Conservation (phyloP, 2,113 vertebrate genomes). For the Meriones unguiculatus region DNA sequence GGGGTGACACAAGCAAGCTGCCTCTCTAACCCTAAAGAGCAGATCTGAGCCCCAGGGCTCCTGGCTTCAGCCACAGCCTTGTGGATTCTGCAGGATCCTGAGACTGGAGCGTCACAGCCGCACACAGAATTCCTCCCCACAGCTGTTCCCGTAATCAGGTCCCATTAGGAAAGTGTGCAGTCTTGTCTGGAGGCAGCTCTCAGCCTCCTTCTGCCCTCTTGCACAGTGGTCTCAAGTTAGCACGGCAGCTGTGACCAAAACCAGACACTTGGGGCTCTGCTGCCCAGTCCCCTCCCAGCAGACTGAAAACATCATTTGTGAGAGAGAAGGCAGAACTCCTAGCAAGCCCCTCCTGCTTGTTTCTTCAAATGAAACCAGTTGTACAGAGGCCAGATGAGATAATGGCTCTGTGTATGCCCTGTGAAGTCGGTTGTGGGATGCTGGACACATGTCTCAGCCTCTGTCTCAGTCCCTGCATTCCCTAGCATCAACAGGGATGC, state of each 20-base stretch:
- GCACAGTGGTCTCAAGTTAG: not conserved
- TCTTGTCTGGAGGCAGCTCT: not conserved
- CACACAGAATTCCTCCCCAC: not conserved
- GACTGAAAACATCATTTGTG: not conserved
- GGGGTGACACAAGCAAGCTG: too few species aligned
- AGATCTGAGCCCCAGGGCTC: not conserved
- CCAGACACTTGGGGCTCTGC: not conserved
- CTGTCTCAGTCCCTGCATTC: not conserved
- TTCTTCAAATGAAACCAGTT: not conserved
- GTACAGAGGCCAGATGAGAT: not conserved
- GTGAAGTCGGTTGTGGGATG: not conserved
- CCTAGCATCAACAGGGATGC: fast-evolving
- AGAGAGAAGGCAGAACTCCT: not conserved
- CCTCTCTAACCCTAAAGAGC: not conserved
- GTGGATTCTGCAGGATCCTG: not conserved
- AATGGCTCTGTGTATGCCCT: fast-evolving
- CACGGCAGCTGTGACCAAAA: not conserved
- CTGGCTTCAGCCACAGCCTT: not conserved
- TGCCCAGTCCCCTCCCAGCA: fast-evolving
- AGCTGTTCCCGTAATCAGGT: slow-evolving; percentile 41
- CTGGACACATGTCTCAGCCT: fast-evolving
- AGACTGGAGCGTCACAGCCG: not conserved
- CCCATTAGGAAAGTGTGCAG: not conserved
- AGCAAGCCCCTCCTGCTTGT: fast-evolving
- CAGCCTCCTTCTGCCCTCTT: not conserved